phyloP scores from a whole-genome alignment of 2,797 vertebrate species.

The Coilia nasus region DNA sequence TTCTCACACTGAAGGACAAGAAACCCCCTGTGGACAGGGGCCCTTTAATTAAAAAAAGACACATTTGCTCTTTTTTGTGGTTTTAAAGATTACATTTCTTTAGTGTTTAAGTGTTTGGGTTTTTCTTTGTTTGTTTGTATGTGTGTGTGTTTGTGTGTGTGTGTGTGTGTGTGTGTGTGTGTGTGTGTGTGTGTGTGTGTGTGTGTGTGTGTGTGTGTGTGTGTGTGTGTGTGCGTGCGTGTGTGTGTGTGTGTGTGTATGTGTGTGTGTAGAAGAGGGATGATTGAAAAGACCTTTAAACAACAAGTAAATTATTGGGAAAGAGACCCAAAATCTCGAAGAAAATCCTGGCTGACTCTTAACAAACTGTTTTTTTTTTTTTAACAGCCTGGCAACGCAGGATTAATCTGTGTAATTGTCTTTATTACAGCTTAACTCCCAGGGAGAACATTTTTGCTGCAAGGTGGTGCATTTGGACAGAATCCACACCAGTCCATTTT shows the following conservation, averaged over 20 bases:
- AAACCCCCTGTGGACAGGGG: not conserved
- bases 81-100: not conserved
- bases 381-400: not conserved
- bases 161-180: not conserved
- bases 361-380: not conserved
- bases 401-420: constrained; percentile 8
- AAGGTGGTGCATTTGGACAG: not conserved
- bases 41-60: not conserved
- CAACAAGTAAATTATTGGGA: not conserved
- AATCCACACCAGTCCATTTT: constrained; percentile 17
- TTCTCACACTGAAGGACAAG: not conserved
- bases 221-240: not conserved
- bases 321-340: not conserved
- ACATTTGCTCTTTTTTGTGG: constrained; percentile 2
- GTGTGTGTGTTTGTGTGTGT: not conserved
- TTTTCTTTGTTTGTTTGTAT: not conserved
- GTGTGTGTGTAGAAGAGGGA: not conserved
- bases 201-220: not conserved
- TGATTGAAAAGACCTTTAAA: not conserved
- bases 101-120: not conserved
- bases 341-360: not conserved
- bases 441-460: not conserved
- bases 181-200: not conserved
- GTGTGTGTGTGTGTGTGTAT: not conserved
- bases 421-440: not conserved